A percentile compares a stretch with the other conserved stretches of the same genome.
Evolutionary conservation across 1,140 invertebrate genomes (phyloP).

Genomic region (Danaus melanippus): DNA sequence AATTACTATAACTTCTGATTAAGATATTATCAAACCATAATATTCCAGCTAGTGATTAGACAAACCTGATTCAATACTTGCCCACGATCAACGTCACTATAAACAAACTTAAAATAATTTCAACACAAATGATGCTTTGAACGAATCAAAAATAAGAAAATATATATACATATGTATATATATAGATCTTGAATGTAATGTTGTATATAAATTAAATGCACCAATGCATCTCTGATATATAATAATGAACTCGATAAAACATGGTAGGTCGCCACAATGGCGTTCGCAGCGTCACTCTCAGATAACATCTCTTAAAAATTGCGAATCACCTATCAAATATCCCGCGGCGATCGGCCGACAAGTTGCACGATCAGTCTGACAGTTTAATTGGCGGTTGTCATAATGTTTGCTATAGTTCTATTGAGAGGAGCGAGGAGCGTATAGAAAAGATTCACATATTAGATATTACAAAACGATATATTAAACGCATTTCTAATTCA

Average conservation of each 20-base stretch:
- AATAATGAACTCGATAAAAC: slow-evolving; percentile 31
- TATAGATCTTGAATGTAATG: too few species aligned
- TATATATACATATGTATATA: not conserved
- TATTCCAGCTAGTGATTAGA: too few species aligned
- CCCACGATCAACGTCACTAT: too few species aligned
- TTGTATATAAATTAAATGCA: too few species aligned
- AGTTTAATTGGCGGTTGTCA: slow-evolving; percentile 49
- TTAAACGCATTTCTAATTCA: too few species aligned
- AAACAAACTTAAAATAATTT: too few species aligned
- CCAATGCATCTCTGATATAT: slow-evolving; percentile 5
- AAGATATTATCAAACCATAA: too few species aligned
- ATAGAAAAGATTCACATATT: too few species aligned
- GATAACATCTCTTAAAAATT: slow-evolving; percentile 52
- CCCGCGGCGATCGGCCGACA: slow-evolving; percentile 34
- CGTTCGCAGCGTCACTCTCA: slow-evolving; percentile 48
- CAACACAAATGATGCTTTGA: not conserved
- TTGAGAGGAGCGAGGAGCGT: not conserved
- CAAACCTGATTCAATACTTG: too few species aligned
- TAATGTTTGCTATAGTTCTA: slow-evolving; percentile 31
- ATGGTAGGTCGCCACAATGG: slow-evolving; percentile 31
- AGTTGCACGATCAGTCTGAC: slow-evolving; percentile 36
- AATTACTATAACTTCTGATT: too few species aligned
- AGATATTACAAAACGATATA: too few species aligned
- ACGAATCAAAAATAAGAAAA: slow-evolving; percentile 5
- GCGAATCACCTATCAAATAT: slow-evolving; percentile 45